A percentile compares a stretch with the other conserved stretches of the same genome.
Evolutionary conservation across 2,797 vertebrate genomes (phyloP).

Genomic region (Micromesistius poutassou): DNA sequence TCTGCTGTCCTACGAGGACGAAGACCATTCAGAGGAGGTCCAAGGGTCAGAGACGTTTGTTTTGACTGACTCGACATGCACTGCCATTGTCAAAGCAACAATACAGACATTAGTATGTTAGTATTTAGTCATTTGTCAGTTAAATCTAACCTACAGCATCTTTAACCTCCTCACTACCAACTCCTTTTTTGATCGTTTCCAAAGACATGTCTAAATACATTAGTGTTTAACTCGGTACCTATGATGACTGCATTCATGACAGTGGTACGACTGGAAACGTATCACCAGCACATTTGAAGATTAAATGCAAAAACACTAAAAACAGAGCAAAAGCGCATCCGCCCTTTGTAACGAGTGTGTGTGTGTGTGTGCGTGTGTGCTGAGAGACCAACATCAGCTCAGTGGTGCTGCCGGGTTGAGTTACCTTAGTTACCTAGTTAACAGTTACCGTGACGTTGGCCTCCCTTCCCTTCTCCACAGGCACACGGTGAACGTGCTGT

Average conservation of each 20-base stretch:
- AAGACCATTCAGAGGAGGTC: conserved; percentile 65
- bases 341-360: neutral
- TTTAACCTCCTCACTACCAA: neutral
- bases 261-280: neutral
- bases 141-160: neutral
- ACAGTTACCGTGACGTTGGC: neutral
- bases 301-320: too few relatives aligned
- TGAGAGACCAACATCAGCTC: neutral
- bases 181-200: neutral
- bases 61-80: neutral
- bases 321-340: neutral
- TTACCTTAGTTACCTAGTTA: neutral
- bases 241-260: neutral
- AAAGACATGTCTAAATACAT: neutral
- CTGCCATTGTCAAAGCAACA: neutral
- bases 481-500: conserved; percentile 72
- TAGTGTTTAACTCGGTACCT: neutral
- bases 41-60: conserved; percentile 54
- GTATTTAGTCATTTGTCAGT: neutral
- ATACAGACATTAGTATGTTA: neutral
- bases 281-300: neutral
- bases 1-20: conserved; percentile 60
- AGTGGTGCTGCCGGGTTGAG: neutral
- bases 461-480: conserved; percentile 16
- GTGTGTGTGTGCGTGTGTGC: neutral